Base-by-base conservation (phyloP, 2,113 vertebrate genomes). In the Paralichthys olivaceus region DNA sequence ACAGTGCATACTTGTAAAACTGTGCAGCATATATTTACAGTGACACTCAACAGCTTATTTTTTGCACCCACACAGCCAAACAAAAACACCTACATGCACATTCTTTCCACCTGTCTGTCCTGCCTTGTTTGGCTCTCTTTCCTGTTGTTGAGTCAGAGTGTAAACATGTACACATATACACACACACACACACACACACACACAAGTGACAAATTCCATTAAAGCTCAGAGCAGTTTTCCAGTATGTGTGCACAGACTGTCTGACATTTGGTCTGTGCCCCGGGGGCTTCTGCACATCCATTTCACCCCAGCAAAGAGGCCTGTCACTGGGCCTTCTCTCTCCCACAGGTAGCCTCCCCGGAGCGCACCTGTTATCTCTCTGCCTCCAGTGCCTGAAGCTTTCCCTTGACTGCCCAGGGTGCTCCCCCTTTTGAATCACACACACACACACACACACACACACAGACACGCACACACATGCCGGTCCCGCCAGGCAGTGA, bases 231-330 rank as follows among this genome's bases (percentile, higher is more conserved):
- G 83, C 81, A 74, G 68, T 84, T 89, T 89, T 71, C 77, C 75
- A 73, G 65, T 53, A 34, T 77, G 67, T 77, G 67, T 75, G 70
- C 75, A 85, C 78, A 85, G 86, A 86, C 89, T 75, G 80, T 81
- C 83, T 93, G 90, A 89, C 86, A 91, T 90, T 88, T 90, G 88
- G 79, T 81, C 75, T 32, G 32, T 69, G 75, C 84, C 81, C 79
- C 20, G 11, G 82, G 77, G 84, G 66, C 34, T 58, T 76, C 63
- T 51, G 62, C 47, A 54, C 69, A 84, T 84, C 72, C 80, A 68
- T 86, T 86, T 83, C 55, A 62, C 70, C 83, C 71, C 69, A 88
- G 81, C 81, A 89, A 81, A 87, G 79, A 81, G 70, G 72, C 62
- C 81, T 83, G 88, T 89, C 83, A 77, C 84, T 59, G 75, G 79